Conservation (phyloP, 2,113 vertebrate genomes). For the Tinamus guttatus region DNA sequence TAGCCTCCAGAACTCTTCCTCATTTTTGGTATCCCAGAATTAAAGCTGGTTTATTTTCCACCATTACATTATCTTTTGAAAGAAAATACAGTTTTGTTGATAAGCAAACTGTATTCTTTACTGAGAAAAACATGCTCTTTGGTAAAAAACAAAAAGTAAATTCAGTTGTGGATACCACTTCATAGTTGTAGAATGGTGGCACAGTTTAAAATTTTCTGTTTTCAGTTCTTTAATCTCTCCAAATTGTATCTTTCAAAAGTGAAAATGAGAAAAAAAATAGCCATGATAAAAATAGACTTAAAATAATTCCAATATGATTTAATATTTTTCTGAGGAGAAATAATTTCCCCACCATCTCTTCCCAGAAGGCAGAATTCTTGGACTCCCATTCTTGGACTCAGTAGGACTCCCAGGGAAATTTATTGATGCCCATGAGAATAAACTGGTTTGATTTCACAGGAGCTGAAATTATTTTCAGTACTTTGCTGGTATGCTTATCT, state of each 20-base stretch:
- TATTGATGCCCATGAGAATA: neutral
- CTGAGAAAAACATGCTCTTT: neutral
- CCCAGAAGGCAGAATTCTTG: neutral
- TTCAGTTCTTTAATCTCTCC: neutral
- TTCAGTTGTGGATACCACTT: neutral
- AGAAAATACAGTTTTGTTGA: neutral
- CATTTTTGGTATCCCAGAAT: neutral
- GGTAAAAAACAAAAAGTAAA: neutral
- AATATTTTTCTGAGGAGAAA: neutral
- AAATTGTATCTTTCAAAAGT: neutral
- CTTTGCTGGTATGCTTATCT: neutral
- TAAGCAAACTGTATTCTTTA: neutral
- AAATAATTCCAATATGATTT: neutral
- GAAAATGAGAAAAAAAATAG: neutral
- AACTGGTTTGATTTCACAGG: neutral
- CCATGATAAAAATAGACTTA: neutral
- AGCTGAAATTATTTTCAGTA: neutral
- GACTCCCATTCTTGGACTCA: too few species aligned
- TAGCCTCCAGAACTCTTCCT: neutral
- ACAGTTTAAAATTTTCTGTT: neutral
- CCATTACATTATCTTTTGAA: neutral
- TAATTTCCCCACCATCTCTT: fast-evolving
- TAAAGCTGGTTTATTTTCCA: neutral
- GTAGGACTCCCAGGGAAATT: neutral
- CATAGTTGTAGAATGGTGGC: neutral